These are phyloP conservation scores for Lordiphosa mommai DNA, from an alignment of 1,140 invertebrate species.

Conservation along the genomic window DNA sequence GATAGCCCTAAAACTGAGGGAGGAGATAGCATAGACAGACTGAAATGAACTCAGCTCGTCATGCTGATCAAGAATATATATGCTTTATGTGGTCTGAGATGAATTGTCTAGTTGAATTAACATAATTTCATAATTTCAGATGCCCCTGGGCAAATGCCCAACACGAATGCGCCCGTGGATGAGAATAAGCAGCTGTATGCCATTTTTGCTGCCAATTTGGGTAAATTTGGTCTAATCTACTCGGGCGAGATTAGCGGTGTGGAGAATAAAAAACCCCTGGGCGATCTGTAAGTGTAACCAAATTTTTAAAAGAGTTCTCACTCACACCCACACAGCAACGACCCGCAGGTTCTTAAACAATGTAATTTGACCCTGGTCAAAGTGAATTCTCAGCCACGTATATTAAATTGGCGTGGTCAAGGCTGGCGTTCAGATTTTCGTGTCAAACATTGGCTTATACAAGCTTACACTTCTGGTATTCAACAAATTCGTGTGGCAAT, in stretches of 20 bases:
- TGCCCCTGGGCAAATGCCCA: neutral
- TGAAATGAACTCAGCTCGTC: too few species aligned
- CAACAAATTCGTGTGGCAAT: neutral
- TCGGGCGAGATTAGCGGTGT: constrained; percentile 12
- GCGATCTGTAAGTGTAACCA: constrained; percentile 8
- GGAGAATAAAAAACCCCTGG: constrained; percentile 8
- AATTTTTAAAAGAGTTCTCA: neutral
- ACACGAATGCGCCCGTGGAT: constrained; percentile 1
- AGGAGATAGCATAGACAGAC: too few species aligned
- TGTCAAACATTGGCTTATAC: neutral
- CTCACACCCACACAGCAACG: neutral
- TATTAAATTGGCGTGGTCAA: too few species aligned
- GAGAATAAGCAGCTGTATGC: constrained; percentile 18
- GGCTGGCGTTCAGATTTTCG: neutral
- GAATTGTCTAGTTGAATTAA: too few species aligned
- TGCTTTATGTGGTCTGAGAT: too few species aligned
- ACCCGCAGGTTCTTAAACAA: constrained; percentile 1
- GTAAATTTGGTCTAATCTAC: constrained; percentile 8
- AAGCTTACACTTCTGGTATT: constrained; percentile 1
- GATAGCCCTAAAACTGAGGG: too few species aligned
- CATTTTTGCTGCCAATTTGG: constrained; percentile 10
- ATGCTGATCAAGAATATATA: too few species aligned
- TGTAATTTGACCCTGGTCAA: neutral
- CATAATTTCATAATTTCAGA: neutral
- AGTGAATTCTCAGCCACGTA: neutral